A percentile compares a stretch with the other conserved stretches of the same genome.
phyloP scores from a whole-genome alignment of 2,113 vertebrate species.

The Nansenia antarctica region DNA sequence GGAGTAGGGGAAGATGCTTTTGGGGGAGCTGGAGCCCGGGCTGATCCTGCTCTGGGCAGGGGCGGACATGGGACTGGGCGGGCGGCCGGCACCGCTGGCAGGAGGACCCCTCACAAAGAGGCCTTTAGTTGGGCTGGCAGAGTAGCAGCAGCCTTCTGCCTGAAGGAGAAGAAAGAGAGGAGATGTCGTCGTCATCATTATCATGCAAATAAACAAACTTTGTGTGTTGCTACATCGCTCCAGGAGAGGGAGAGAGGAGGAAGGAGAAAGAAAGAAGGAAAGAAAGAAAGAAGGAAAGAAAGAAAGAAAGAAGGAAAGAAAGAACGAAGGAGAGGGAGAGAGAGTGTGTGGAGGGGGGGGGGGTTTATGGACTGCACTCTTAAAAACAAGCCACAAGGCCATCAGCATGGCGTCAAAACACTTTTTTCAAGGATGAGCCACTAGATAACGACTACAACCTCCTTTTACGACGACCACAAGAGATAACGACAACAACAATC shows the following conservation, averaged over 20 bases:
- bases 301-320: too few relatives aligned
- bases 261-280: too few relatives aligned
- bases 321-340: background rate
- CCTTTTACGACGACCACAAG: too few relatives aligned
- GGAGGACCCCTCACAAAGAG: slow-evolving; percentile 76
- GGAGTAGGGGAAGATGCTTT: slow-evolving; percentile 86
- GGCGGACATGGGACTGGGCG: slow-evolving; percentile 83
- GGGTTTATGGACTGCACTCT: background rate
- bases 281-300: too few relatives aligned
- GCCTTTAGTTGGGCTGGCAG: slow-evolving; percentile 82
- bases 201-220: background rate
- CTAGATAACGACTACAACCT: too few relatives aligned
- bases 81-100: slow-evolving; percentile 64
- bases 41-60: slow-evolving; percentile 79
- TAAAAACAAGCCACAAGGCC: background rate
- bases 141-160: slow-evolving; percentile 78
- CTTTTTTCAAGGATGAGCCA: too few relatives aligned
- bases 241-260: too few relatives aligned
- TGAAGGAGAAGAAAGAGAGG: slow-evolving; percentile 56
- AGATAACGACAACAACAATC: too few relatives aligned
- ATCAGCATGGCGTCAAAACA: background rate
- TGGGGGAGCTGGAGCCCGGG: slow-evolving; percentile 85
- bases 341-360: background rate
- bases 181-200: background rate
- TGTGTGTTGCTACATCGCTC: too few relatives aligned